These are phyloP conservation scores for Arremon brunneinucha DNA, from an alignment of 2,797 vertebrate species.

Conservation along the genomic window DNA sequence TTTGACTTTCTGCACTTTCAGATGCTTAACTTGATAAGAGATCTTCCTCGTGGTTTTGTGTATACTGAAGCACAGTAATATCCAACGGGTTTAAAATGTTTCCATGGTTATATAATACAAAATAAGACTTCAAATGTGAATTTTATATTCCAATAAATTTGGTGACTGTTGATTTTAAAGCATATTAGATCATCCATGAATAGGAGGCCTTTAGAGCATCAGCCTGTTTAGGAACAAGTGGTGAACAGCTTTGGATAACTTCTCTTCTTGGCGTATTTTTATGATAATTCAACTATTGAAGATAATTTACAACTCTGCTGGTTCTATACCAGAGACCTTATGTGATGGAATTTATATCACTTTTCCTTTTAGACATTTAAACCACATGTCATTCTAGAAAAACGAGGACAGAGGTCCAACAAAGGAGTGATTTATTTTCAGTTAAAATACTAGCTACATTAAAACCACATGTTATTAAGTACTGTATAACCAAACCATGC, in stretches of 20 bases:
- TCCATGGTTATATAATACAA: background rate
- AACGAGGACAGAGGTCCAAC: slow-evolving; percentile 54
- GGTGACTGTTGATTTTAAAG: background rate
- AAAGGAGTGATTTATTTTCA: slow-evolving; percentile 62
- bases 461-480: slow-evolving; percentile 65
- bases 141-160: background rate
- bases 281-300: background rate
- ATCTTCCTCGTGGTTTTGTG: background rate
- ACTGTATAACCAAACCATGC: slow-evolving; percentile 27
- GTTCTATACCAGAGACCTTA: background rate
- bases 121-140: background rate
- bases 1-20: background rate
- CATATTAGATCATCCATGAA: background rate
- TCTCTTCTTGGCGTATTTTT: background rate
- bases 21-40: background rate
- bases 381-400: slow-evolving; percentile 61
- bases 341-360: slow-evolving; percentile 46
- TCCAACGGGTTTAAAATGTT: background rate
- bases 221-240: background rate
- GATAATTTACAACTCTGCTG: slow-evolving; percentile 26
- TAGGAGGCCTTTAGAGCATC: background rate
- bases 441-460: slow-evolving; percentile 65
- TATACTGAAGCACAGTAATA: background rate
- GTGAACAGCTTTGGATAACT: background rate
- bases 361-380: slow-evolving; percentile 66